Conservation (phyloP, 2,888 invertebrate species). For the Steinernema hermaphroditum region DNA sequence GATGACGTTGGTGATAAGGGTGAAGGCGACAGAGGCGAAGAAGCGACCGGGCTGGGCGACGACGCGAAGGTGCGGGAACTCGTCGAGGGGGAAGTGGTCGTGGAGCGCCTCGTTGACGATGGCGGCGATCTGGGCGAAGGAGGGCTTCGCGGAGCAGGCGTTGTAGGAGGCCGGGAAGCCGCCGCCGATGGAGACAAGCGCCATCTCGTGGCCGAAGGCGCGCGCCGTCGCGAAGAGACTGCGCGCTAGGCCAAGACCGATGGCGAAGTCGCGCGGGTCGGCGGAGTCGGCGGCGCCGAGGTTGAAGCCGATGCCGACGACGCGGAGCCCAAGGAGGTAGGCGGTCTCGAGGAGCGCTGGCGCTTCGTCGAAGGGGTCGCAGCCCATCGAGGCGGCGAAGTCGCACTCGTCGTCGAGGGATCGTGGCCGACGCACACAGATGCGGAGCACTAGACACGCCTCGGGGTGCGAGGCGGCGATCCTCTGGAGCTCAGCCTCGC, state of each 20-base stretch:
- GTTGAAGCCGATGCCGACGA: constrained; percentile 67
- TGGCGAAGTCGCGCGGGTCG: constrained; percentile 64
- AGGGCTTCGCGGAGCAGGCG: not conserved
- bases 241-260: constrained; percentile 77
- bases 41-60: constrained; percentile 95
- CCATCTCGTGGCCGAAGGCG: constrained; percentile 77
- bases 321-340: constrained; percentile 46
- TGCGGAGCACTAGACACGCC: constrained; percentile 35
- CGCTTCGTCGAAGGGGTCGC: constrained; percentile 57
- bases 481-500: constrained; percentile 56
- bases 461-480: constrained; percentile 41
- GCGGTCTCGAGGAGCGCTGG: constrained; percentile 52
- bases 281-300: constrained; percentile 55
- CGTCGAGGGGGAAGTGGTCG: constrained; percentile 76
- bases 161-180: constrained; percentile 79
- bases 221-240: constrained; percentile 76
- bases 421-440: constrained; percentile 32
- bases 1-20: constrained; percentile 84
- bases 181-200: constrained; percentile 81
- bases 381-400: constrained; percentile 56
- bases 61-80: constrained; percentile 74
- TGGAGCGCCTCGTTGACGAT: constrained; percentile 81
- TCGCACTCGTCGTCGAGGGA: constrained; percentile 29
- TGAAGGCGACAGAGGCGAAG: constrained; percentile 92
- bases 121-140: constrained; percentile 74